These are phyloP conservation scores for Myopa tessellatipennis DNA, from an alignment of 2,888 invertebrate species.

Conservation along the genomic window DNA sequence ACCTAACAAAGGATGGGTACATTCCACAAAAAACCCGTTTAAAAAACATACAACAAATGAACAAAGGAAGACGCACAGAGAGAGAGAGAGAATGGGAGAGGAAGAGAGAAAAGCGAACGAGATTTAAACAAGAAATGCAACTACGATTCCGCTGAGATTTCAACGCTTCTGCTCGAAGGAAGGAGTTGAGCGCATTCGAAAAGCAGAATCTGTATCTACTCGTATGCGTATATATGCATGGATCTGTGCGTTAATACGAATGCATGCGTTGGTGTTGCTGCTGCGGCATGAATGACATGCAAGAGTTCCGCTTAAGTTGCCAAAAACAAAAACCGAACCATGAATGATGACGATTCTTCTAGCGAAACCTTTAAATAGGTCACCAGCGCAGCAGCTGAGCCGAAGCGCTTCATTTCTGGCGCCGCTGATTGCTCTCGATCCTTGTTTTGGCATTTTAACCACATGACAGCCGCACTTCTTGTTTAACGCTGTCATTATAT, in stretches of 20 bases:
- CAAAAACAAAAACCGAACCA: too few relatives aligned
- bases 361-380: slow-evolving; percentile 10
- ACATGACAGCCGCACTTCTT: background rate
- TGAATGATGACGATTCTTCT: too few relatives aligned
- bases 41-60: background rate
- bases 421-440: slow-evolving; percentile 15
- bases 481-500: background rate
- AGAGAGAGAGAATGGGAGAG: too few relatives aligned
- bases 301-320: too few relatives aligned
- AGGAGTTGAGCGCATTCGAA: too few relatives aligned
- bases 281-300: too few relatives aligned
- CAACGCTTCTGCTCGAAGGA: too few relatives aligned
- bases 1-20: background rate
- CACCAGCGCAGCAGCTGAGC: slow-evolving; percentile 18
- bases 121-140: too few relatives aligned
- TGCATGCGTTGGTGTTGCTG: background rate
- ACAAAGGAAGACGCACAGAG: too few relatives aligned
- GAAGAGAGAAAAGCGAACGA: too few relatives aligned
- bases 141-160: too few relatives aligned
- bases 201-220: too few relatives aligned
- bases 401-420: background rate
- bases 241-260: background rate
- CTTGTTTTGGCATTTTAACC: slow-evolving; percentile 39
- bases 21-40: background rate
- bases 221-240: background rate